Evolutionary conservation across 2,113 vertebrate species (phyloP).

Genomic region (Agelaius phoeniceus): DNA sequence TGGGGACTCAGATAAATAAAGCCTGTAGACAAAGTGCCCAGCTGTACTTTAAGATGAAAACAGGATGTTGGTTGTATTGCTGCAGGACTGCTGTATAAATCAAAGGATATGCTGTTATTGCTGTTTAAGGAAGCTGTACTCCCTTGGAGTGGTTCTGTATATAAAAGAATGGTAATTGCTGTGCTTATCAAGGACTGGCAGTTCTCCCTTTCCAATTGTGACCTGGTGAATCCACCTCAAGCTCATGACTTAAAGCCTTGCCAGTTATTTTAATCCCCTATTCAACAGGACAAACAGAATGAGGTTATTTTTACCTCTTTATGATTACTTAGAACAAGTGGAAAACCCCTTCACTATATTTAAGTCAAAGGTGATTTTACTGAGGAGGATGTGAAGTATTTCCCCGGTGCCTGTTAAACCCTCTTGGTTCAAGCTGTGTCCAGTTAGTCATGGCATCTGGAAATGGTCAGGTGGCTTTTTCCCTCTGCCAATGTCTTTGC

Average conservation of each 20-base stretch:
- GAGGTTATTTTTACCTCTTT: slow-evolving; percentile 44
- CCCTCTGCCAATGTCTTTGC: background rate
- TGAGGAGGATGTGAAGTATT: background rate
- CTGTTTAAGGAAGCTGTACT: slow-evolving; percentile 51
- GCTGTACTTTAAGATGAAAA: slow-evolving; percentile 63
- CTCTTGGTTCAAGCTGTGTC: background rate
- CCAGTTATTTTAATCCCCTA: slow-evolving; percentile 40
- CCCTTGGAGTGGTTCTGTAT: slow-evolving; percentile 32
- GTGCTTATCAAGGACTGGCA: slow-evolving; percentile 55
- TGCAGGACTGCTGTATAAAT: slow-evolving; percentile 52
- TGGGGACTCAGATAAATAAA: slow-evolving; percentile 10
- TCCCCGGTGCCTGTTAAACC: background rate
- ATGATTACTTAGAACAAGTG: background rate
- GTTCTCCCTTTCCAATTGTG: slow-evolving; percentile 44
- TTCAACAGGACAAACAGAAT: slow-evolving; percentile 13
- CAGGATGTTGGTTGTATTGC: slow-evolving; percentile 58
- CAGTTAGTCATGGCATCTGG: background rate
- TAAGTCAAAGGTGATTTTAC: background rate
- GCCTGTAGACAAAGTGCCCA: slow-evolving; percentile 10
- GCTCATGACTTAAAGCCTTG: background rate
- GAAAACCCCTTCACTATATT: background rate
- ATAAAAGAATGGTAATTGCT: slow-evolving; percentile 58
- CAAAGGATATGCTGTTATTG: slow-evolving; percentile 69
- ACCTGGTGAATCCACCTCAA: slow-evolving; percentile 26
- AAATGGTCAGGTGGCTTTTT: background rate